phyloP scores from a whole-genome alignment of 2,888 invertebrate genomes.

The Osmoderma eremita region DNA sequence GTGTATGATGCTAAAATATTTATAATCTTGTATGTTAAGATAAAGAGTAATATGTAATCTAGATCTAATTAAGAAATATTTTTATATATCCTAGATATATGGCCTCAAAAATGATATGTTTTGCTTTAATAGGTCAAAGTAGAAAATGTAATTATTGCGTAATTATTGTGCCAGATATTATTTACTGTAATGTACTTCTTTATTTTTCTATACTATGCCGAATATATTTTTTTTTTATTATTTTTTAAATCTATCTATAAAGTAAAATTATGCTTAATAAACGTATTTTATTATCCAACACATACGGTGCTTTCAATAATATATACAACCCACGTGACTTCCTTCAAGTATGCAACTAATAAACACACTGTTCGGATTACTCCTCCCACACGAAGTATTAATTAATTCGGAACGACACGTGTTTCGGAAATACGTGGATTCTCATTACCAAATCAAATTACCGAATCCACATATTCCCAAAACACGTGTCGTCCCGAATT shows the following conservation, averaged over 20 bases:
- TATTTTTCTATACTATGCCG: not conserved
- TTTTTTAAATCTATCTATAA: conserved; percentile 6
- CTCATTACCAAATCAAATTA: too few relatives aligned
- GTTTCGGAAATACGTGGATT: too few relatives aligned
- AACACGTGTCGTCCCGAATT: too few relatives aligned
- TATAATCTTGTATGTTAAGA: not conserved
- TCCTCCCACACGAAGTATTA: too few relatives aligned
- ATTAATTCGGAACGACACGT: too few relatives aligned
- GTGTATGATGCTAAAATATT: too few relatives aligned
- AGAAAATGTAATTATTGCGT: conserved; percentile 1
- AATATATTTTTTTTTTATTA: conserved; percentile 16
- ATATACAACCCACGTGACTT: too few relatives aligned
- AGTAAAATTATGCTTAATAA: conserved; percentile 7
- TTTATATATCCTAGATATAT: not conserved
- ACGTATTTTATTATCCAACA: not conserved
- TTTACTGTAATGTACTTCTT: not conserved
- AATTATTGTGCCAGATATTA: conserved; percentile 15
- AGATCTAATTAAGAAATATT: not conserved
- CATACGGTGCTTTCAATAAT: too few relatives aligned
- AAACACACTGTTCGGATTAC: too few relatives aligned
- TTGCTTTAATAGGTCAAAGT: not conserved
- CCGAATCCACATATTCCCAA: too few relatives aligned
- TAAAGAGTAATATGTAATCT: not conserved
- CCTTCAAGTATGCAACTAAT: too few relatives aligned
- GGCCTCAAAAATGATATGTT: not conserved